Conservation (phyloP, 1,140 invertebrate genomes). For the Musca vetustissima region DNA sequence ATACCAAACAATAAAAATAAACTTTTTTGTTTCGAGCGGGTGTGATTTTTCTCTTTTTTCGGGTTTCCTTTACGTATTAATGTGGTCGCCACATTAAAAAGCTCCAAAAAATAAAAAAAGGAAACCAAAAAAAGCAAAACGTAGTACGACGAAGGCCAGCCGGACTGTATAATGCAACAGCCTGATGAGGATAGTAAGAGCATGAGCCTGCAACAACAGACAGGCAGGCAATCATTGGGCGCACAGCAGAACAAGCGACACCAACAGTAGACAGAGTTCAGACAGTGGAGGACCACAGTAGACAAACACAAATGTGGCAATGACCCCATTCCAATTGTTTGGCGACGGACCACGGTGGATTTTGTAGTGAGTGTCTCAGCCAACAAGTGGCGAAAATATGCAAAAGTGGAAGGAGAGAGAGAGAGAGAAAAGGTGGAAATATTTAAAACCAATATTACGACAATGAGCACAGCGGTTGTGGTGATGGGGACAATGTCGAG, state of each 20-base stretch:
- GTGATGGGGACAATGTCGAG: slow-evolving; percentile 13
- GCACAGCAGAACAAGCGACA: no score
- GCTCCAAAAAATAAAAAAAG: background rate
- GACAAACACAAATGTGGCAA: slow-evolving; percentile 38
- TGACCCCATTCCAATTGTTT: slow-evolving; percentile 47
- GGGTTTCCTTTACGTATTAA: background rate
- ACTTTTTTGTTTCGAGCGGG: background rate
- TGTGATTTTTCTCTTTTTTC: background rate
- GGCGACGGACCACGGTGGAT: no score
- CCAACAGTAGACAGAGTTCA: slow-evolving; percentile 13
- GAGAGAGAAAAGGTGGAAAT: background rate
- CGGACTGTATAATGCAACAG: no score
- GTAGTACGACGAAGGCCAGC: background rate
- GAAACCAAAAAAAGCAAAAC: background rate
- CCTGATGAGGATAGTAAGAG: no score
- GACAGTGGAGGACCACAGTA: slow-evolving; percentile 13
- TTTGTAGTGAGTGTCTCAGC: no score
- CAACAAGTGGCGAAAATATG: no score
- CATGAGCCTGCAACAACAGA: no score
- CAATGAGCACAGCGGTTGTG: no score
- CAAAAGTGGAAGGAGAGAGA: background rate
- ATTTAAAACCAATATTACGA: slow-evolving; percentile 15
- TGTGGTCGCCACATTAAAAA: slow-evolving; percentile 18
- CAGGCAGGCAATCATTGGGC: no score
- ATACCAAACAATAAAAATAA: slow-evolving; percentile 18